Percentiles rank a stretch among this genome's conserved stretches.
Conservation (phyloP, 2,888 invertebrate species). For the Drosophila barbarae region DNA sequence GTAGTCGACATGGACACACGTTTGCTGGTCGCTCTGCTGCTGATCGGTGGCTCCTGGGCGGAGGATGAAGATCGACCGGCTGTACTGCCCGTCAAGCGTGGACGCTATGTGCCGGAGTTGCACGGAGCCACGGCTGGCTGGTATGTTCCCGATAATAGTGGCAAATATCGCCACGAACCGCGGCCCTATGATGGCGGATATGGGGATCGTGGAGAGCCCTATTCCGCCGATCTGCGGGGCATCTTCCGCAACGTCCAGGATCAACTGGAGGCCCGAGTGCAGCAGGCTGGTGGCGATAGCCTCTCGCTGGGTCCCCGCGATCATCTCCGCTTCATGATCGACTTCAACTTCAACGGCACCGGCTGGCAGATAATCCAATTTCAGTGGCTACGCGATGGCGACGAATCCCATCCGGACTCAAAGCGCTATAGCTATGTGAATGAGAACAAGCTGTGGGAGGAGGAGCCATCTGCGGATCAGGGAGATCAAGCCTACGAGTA, state of each 20-base stretch:
- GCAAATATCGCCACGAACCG: constrained; percentile 81
- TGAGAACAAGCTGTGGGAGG: constrained; percentile 80
- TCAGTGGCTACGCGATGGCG: constrained; percentile 75
- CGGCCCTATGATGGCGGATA: constrained; percentile 81
- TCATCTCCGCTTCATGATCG: constrained; percentile 75
- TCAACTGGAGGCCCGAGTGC: constrained; percentile 53
- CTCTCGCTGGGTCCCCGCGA: constrained; percentile 66
- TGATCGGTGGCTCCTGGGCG: constrained; percentile 9
- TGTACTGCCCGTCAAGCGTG: constrained; percentile 45
- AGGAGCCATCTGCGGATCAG: background rate
- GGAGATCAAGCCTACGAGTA: constrained; percentile 37
- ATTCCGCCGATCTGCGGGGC: constrained; percentile 59
- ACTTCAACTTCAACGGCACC: constrained; percentile 73
- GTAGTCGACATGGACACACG: constrained; percentile 56
- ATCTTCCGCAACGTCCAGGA: constrained; percentile 49
- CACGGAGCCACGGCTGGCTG: constrained; percentile 80
- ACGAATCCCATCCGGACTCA: constrained; percentile 56
- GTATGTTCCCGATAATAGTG: constrained; percentile 82
- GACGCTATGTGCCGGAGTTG: constrained; percentile 69
- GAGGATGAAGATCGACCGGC: constrained; percentile 8
- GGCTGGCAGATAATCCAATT: constrained; percentile 78
- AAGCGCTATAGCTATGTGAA: constrained; percentile 79
- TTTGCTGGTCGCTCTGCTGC: constrained; percentile 29
- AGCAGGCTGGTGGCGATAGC: constrained; percentile 28
- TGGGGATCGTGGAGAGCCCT: constrained; percentile 80